Conservation (phyloP, 2,113 vertebrate species). For the Stigmatopora nigra region DNA sequence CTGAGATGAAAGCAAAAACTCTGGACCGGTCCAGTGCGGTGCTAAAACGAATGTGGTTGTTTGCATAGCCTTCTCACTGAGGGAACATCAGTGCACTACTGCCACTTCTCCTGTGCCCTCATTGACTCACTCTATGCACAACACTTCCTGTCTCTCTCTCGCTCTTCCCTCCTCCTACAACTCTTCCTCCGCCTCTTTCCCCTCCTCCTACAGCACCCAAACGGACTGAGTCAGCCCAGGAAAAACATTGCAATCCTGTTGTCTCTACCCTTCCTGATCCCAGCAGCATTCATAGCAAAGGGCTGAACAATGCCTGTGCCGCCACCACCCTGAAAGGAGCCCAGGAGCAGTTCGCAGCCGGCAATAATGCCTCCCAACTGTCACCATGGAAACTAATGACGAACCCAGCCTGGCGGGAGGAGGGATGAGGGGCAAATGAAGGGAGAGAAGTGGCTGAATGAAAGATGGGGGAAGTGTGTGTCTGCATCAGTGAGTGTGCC, state of each 20-base stretch:
- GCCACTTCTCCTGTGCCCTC: slow-evolving; percentile 47
- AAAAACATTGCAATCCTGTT: slow-evolving; percentile 37
- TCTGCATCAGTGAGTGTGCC: slow-evolving; percentile 60
- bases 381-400: slow-evolving; percentile 90
- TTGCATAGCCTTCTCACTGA: slow-evolving; percentile 18
- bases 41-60: slow-evolving; percentile 31
- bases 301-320: slow-evolving; percentile 67
- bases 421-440: slow-evolving; percentile 38
- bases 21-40: slow-evolving; percentile 22
- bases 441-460: slow-evolving; percentile 54
- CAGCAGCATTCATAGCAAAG: slow-evolving; percentile 58
- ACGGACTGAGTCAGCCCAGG: slow-evolving; percentile 33
- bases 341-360: slow-evolving; percentile 75
- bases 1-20: slow-evolving; percentile 5
- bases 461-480: slow-evolving; percentile 66
- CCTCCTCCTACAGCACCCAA: slow-evolving; percentile 23
- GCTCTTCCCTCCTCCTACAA: slow-evolving; percentile 13
- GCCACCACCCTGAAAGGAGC: slow-evolving; percentile 74
- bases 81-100: slow-evolving; percentile 34
- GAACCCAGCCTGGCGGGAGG: slow-evolving; percentile 50
- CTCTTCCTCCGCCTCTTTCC: slow-evolving; percentile 12
- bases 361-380: slow-evolving; percentile 78
- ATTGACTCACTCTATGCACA: slow-evolving; percentile 40
- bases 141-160: slow-evolving; percentile 41
- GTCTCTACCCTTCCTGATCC: slow-evolving; percentile 53